A percentile compares a stretch with the other conserved stretches of the same genome.
Conservation (phyloP, 1,140 invertebrate species). For the Apis laboriosa region DNA sequence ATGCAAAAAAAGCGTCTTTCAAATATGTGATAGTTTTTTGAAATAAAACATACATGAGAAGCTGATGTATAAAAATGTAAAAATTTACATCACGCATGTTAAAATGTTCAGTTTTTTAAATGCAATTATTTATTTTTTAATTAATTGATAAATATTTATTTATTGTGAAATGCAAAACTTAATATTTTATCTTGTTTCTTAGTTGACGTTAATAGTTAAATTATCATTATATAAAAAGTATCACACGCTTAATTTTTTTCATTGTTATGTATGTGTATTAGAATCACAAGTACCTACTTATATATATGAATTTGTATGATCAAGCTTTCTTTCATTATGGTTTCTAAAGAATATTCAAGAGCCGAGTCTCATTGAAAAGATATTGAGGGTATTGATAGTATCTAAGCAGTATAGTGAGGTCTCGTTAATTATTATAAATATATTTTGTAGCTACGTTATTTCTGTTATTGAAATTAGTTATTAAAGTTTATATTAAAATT, state of each 20-base stretch:
- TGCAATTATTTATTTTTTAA: no score
- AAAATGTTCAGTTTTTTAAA: no score
- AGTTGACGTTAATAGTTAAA: neutral
- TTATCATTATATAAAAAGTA: neutral
- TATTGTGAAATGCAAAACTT: no score
- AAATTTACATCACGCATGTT: neutral
- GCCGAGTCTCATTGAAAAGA: neutral
- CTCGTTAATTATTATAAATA: slow-evolving; percentile 10
- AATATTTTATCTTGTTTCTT: neutral
- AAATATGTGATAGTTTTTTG: no score
- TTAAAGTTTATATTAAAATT: slow-evolving; percentile 15
- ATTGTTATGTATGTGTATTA: neutral
- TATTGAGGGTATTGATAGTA: neutral
- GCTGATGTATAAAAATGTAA: neutral
- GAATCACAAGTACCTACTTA: neutral
- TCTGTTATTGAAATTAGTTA: slow-evolving; percentile 25
- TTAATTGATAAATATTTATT: no score
- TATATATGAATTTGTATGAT: neutral
- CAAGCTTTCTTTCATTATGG: neutral
- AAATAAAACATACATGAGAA: neutral
- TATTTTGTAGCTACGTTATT: neutral
- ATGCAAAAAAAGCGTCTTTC: no score
- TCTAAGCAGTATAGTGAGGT: slow-evolving; percentile 10
- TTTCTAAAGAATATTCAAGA: neutral
- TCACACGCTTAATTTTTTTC: neutral